Evolutionary conservation across 30 jellyfish, hydroid and myxozoan genomes (phyloP).

Genomic region (Turritopsis dohrnii): DNA sequence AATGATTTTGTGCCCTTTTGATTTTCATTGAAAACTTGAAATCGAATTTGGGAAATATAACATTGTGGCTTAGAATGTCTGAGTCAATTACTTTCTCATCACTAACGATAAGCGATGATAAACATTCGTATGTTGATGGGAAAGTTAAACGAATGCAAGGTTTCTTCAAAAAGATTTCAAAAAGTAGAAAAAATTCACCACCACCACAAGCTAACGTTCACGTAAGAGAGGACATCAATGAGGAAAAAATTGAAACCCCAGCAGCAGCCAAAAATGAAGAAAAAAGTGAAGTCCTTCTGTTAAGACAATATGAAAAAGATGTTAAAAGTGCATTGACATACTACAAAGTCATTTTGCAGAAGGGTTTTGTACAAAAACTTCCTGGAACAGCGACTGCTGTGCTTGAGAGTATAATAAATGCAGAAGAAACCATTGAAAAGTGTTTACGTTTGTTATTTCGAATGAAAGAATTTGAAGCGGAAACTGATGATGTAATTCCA

Average conservation of each 20-base stretch:
- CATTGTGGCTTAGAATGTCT: neutral
- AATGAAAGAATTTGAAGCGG: constrained; percentile 53
- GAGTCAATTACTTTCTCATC: neutral
- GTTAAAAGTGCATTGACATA: constrained; percentile 96
- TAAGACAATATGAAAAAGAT: constrained; percentile 70
- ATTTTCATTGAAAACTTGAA: neutral
- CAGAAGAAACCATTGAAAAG: constrained; percentile 63
- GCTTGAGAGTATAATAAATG: constrained; percentile 75
- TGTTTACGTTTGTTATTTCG: constrained; percentile 58
- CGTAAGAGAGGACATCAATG: neutral
- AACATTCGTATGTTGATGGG: constrained; percentile 30
- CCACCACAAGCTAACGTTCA: neutral
- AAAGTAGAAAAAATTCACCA: constrained; percentile 11
- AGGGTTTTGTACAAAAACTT: constrained; percentile 73
- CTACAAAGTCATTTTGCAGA: constrained; percentile 83
- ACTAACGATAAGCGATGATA: constrained; percentile 2
- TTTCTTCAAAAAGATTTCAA: constrained; percentile 24
- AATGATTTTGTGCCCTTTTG: neutral
- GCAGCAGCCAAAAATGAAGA: constrained; percentile 9
- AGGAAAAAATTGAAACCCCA: constrained; percentile 13
- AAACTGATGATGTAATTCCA: constrained; percentile 53
- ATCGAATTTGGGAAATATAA: neutral
- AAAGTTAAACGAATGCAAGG: constrained; percentile 43
- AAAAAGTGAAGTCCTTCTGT: constrained; percentile 67
- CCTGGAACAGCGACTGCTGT: constrained; percentile 99